A percentile compares a stretch with the other conserved stretches of the same genome.
These are phyloP conservation scores for Xyliphius kryptos DNA, from an alignment of 2,113 vertebrate species.

Conservation along the genomic window DNA sequence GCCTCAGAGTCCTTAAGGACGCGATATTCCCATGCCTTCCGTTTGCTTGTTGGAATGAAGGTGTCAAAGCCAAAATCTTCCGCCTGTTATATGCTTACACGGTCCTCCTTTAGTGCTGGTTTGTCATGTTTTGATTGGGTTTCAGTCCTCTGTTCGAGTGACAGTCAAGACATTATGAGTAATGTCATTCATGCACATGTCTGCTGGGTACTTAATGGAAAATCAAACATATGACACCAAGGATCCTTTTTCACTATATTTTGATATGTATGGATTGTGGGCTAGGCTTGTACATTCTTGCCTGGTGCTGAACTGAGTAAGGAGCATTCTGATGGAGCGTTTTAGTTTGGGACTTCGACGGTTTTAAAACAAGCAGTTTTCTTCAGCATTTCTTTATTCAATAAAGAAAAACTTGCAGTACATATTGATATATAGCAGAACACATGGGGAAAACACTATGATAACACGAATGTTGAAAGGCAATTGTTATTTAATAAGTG, in stretches of 20 bases:
- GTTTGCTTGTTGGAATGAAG: slow-evolving; percentile 1
- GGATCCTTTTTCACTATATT: slow-evolving; percentile 2
- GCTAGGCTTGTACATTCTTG: too few relatives aligned
- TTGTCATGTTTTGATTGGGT: slow-evolving; percentile 14
- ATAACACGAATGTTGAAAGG: too few relatives aligned
- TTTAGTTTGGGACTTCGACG: too few relatives aligned
- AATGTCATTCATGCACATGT: neutral
- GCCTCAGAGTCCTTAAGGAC: slow-evolving; percentile 24
- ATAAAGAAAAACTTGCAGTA: too few relatives aligned
- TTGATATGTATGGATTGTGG: neutral
- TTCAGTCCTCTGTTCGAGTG: slow-evolving; percentile 3
- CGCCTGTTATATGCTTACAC: neutral
- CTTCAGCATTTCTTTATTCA: too few relatives aligned
- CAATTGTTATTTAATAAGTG: too few relatives aligned
- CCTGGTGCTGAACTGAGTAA: too few relatives aligned
- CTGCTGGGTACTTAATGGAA: slow-evolving; percentile 10
- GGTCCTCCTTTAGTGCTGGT: neutral
- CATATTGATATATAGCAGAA: too few relatives aligned
- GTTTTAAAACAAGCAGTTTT: too few relatives aligned
- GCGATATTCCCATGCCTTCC: slow-evolving; percentile 23
- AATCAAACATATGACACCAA: neutral
- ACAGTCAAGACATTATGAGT: neutral
- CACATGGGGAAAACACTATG: too few relatives aligned
- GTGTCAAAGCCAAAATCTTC: slow-evolving; percentile 13
- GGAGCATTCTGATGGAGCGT: too few relatives aligned